These are phyloP conservation scores for Cyanoramphus novaezelandiae DNA, from an alignment of 2,113 vertebrate genomes.

Conservation along the genomic window DNA sequence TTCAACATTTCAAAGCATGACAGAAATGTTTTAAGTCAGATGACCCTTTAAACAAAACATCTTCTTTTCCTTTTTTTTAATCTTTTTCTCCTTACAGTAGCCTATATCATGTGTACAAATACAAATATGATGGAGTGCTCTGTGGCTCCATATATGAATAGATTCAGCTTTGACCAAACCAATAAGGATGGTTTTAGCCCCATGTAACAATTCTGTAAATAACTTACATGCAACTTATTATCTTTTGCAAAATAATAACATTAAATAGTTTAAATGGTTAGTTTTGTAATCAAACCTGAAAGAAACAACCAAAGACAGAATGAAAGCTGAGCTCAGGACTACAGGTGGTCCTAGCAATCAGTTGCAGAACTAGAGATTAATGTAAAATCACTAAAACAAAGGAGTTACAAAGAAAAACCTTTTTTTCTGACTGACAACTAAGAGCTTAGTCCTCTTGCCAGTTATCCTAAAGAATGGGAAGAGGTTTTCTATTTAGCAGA, in stretches of 20 bases:
- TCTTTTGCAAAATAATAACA: background rate
- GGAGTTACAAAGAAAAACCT: background rate
- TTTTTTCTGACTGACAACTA: background rate
- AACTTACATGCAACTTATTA: background rate
- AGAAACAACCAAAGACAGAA: background rate
- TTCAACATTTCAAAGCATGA: constrained; percentile 42
- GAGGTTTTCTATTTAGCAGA: background rate
- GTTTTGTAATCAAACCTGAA: background rate
- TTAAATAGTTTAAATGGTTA: background rate
- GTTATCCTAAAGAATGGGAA: background rate
- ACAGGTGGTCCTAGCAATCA: background rate
- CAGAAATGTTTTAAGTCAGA: constrained; percentile 38
- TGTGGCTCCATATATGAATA: background rate
- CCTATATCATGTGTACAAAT: background rate
- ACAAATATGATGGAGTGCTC: background rate
- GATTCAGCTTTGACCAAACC: background rate
- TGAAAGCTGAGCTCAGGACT: background rate
- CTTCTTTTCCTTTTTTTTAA: background rate
- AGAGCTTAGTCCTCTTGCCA: background rate
- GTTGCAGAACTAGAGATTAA: background rate
- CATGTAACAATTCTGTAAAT: background rate
- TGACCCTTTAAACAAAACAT: background rate
- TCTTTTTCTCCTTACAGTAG: background rate
- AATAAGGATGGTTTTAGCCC: background rate
- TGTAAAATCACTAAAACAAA: background rate